Percentiles rank a stretch among this genome's conserved stretches.
phyloP scores from a whole-genome alignment of 2,797 vertebrate genomes.

The Sebastes dallii region DNA sequence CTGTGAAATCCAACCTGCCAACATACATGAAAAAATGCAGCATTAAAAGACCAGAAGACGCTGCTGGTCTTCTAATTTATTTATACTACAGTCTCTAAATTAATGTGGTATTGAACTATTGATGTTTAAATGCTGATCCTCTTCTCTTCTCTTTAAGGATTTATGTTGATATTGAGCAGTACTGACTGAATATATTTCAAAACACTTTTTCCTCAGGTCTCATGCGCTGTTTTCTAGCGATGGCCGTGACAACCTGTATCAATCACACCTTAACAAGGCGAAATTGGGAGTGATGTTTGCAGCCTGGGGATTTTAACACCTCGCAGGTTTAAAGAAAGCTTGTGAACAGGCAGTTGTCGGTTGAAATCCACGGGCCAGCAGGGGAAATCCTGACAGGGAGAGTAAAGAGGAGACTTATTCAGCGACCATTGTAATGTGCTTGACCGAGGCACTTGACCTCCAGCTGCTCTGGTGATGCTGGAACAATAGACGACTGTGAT shows the following conservation, averaged over 20 bases:
- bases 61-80: not conserved
- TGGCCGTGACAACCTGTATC: constrained; percentile 31
- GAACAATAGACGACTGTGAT: constrained; percentile 13
- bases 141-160: constrained; percentile 6
- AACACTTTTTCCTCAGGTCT: not conserved
- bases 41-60: not conserved
- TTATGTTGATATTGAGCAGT: constrained; percentile 21
- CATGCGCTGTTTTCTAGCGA: constrained; percentile 1
- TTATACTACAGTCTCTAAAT: not conserved
- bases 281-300: constrained; percentile 40
- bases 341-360: not conserved
- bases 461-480: constrained; percentile 11
- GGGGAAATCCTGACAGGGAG: constrained; percentile 6
- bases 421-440: constrained; percentile 18
- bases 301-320: constrained; percentile 9
- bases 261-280: constrained; percentile 35
- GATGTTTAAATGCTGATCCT: constrained; percentile 2
- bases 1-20: not conserved
- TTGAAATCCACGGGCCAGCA: constrained; percentile 5
- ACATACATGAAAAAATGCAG: not conserved
- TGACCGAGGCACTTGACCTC: constrained; percentile 29
- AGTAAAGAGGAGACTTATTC: constrained; percentile 21
- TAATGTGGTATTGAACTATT: not conserved
- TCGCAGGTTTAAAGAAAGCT: constrained; percentile 5
- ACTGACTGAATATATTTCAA: constrained; percentile 19